Conservation (phyloP, 2,113 vertebrate genomes). For the Ophiodon elongatus region DNA sequence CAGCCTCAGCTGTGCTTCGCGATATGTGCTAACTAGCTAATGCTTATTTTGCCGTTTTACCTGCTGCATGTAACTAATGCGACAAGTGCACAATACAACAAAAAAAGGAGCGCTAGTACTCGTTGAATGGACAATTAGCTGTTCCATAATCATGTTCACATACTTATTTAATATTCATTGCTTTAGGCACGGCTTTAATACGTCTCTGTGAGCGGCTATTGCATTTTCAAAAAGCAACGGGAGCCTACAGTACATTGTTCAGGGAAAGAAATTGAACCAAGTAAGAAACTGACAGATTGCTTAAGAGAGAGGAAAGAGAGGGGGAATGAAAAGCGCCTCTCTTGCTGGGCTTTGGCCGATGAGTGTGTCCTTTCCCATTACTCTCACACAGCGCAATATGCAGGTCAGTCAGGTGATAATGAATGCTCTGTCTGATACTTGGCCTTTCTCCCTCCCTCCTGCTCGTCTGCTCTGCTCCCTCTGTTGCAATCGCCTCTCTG, state of each 20-base stretch:
- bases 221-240: constrained; percentile 37
- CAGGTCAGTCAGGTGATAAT: constrained; percentile 78
- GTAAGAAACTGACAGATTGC: constrained; percentile 57
- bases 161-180: constrained; percentile 19
- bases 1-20: not conserved
- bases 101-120: not conserved
- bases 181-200: constrained; percentile 3
- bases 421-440: constrained; percentile 77
- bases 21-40: not conserved
- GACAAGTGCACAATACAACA: not conserved
- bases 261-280: constrained; percentile 46
- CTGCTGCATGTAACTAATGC: constrained; percentile 6
- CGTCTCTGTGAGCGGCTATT: constrained; percentile 21
- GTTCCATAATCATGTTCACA: constrained; percentile 16
- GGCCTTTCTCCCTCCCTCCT: constrained; percentile 64
- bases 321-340: constrained; percentile 67
- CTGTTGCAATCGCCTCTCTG: constrained; percentile 27
- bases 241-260: constrained; percentile 33
- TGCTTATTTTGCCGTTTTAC: not conserved
- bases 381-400: constrained; percentile 74
- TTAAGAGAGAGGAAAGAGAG: constrained; percentile 54
- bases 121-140: constrained; percentile 31
- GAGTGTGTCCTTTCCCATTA: constrained; percentile 79
- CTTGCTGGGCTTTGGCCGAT: constrained; percentile 69
- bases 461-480: constrained; percentile 38